Evolutionary conservation across 2,797 vertebrate genomes (phyloP).

Genomic region (Simalia tracyae): DNA sequence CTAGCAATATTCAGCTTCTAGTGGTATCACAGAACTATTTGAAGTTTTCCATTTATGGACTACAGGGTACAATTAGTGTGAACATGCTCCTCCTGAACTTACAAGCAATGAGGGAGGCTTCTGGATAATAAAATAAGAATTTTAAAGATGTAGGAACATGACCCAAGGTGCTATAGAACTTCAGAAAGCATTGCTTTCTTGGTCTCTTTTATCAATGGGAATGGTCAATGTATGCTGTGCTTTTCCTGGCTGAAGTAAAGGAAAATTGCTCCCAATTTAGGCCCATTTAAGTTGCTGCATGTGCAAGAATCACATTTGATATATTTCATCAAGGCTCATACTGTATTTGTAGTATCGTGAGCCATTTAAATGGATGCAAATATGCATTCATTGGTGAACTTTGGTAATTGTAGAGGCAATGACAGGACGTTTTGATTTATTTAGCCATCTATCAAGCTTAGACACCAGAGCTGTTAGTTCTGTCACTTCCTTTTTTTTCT

Average conservation of each 20-base stretch:
- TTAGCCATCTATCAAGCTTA: neutral
- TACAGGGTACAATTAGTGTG: neutral
- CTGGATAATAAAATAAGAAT: conserved; percentile 30
- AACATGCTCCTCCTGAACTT: conserved; percentile 8
- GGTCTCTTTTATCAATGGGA: neutral
- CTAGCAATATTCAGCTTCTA: neutral
- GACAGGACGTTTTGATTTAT: conserved; percentile 39
- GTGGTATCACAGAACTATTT: neutral
- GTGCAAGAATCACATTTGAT: neutral
- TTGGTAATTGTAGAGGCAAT: conserved; percentile 13
- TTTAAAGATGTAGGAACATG: conserved; percentile 19
- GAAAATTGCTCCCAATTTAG: neutral
- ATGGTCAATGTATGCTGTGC: too few species aligned
- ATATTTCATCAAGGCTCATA: neutral
- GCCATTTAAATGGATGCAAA: neutral
- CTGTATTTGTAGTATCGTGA: neutral
- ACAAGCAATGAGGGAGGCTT: conserved; percentile 16
- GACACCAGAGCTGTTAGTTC: conserved; percentile 32
- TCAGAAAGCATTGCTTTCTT: neutral
- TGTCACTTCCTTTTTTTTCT: conserved; percentile 28
- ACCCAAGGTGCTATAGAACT: neutral
- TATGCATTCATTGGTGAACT: neutral
- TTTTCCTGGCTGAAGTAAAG: neutral
- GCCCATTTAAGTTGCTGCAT: neutral
- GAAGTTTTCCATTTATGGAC: neutral